Conservation (phyloP, 2,888 invertebrate genomes). For the Romanomermis culicivorax region DNA sequence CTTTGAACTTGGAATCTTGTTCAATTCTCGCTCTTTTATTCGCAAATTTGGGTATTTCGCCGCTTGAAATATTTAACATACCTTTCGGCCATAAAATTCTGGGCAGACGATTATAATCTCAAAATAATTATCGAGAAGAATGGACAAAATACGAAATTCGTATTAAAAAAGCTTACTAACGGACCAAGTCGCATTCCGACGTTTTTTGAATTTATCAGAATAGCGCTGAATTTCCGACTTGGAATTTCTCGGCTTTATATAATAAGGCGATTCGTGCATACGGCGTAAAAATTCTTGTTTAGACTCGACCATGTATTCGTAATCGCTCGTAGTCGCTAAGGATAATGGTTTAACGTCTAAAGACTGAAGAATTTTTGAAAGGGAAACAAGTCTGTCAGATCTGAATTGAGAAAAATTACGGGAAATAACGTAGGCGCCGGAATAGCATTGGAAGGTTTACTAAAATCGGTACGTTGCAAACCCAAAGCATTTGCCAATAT, state of each 20-base stretch:
- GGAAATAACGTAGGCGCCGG: slow-evolving; percentile 21
- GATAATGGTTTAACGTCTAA: slow-evolving; percentile 15
- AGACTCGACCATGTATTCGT: slow-evolving; percentile 18
- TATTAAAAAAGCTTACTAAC: neutral
- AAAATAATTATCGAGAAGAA: neutral
- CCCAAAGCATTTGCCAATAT: slow-evolving; percentile 22
- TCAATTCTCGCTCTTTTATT: neutral
- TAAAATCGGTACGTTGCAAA: slow-evolving; percentile 22
- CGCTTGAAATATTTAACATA: neutral
- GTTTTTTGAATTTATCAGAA: slow-evolving; percentile 19
- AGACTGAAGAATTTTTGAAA: slow-evolving; percentile 12
- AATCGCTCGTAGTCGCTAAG: slow-evolving; percentile 16
- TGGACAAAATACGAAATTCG: slow-evolving; percentile 4
- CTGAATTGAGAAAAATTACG: slow-evolving; percentile 14
- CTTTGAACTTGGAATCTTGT: neutral
- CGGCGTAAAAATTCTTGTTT: slow-evolving; percentile 16
- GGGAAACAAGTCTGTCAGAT: neutral
- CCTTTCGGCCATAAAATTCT: neutral
- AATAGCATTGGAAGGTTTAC: slow-evolving; percentile 14
- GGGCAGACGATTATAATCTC: slow-evolving; percentile 15
- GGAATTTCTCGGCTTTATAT: slow-evolving; percentile 14
- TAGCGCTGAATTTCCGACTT: slow-evolving; percentile 21
- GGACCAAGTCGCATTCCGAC: slow-evolving; percentile 14
- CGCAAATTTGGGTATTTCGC: neutral
- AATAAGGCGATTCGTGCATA: slow-evolving; percentile 20